Evolutionary conservation across 2,888 invertebrate genomes (phyloP), one percentile per base, ranked within the genome.

Genomic region (Cephus nigrinus): DNA sequence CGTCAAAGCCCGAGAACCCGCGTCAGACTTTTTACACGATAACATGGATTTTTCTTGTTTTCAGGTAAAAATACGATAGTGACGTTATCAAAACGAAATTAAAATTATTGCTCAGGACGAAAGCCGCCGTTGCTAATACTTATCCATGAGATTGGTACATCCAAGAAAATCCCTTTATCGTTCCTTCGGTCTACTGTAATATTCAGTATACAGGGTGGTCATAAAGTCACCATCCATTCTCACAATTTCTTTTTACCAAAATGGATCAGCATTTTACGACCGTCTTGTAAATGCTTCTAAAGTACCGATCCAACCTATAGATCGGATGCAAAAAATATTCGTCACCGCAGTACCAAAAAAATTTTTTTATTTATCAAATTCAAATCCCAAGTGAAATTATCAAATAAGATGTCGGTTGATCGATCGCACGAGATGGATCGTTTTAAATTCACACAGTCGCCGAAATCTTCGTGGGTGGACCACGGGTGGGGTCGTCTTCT

Each of bases 381-480:
- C 15, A 55, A 1, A 55, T 55, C 23, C 2, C 40, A 55, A 15
- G 40, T 1, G 0, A 23, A 55, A 23, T 55, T 9, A 9, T 55
- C 2, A 55, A 23, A 55, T 23, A 9, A 9, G 23, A 55, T 23
- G 9, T 23, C 23, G 55, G 5, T 1, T 9, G 55, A 23, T 55
- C 55, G 55, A 9, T 9, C 55, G 55, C 9, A 9, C 23, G 9
- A 1, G 15, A 12, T 15, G 23, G 23, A 55, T 55, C 23, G 55
- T 55, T 71, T 71, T 71, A 71, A 71, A 71, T 71, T 71, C 71
- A 15, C 33, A 31, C 32, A 71, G 31, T 79, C 82, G 83, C 55
- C 55, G 23, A 55, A 23, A 82, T 82, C 84, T 55, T 84, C 84
- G 84, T 85, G 80, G 85, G 85, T 85, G 84, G 85, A 85, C 85